Percentiles rank a stretch among this genome's conserved stretches.
These are phyloP conservation scores for Lytechinus variegatus DNA, from an alignment of 35 echinoderm and acorn worm genomes.

Conservation along the genomic window DNA sequence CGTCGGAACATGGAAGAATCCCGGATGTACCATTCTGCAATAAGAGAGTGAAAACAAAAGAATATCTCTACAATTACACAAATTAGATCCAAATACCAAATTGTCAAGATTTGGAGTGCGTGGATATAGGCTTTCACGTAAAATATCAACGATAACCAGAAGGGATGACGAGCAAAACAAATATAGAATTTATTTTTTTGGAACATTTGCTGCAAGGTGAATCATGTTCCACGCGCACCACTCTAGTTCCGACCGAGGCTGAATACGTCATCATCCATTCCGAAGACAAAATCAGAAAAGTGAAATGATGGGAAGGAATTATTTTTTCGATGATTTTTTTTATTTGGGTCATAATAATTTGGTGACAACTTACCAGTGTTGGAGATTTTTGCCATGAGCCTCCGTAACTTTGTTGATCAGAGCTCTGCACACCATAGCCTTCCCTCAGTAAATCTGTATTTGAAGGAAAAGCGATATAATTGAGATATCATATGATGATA, in stretches of 20 bases:
- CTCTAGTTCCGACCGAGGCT: no score
- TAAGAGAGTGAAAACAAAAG: neutral
- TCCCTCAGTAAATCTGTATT: constrained; percentile 25
- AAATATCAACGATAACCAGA: no score
- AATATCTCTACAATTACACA: no score
- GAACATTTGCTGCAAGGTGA: no score
- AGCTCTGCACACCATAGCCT: constrained; percentile 5
- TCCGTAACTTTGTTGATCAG: constrained; percentile 25
- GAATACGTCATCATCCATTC: no score
- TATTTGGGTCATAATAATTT: neutral
- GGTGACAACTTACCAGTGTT: neutral
- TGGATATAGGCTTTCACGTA: no score
- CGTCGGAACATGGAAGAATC: constrained; percentile 33
- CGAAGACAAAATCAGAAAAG: no score
- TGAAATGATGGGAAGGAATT: neutral
- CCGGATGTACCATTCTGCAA: constrained; percentile 25
- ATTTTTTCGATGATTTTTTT: neutral
- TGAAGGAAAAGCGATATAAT: neutral
- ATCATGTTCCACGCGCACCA: no score
- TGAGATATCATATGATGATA: neutral
- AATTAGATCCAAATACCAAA: no score
- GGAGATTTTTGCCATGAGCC: constrained; percentile 23
- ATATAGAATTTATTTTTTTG: no score
- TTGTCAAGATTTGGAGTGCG: no score
- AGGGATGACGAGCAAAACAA: no score